Base-by-base conservation (phyloP, 2,797 vertebrate species). In the Hemibagrus guttatus region DNA sequence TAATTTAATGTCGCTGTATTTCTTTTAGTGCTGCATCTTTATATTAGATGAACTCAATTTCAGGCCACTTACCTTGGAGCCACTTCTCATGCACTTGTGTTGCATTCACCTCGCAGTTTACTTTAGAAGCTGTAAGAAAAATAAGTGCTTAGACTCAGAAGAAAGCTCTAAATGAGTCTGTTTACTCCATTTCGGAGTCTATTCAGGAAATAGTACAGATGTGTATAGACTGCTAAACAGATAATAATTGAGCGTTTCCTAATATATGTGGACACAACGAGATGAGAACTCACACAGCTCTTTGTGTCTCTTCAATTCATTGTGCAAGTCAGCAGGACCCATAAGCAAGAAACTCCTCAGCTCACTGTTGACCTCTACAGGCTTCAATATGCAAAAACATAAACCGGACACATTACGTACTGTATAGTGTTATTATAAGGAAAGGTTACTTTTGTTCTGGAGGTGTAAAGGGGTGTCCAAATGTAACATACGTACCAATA, bases 331-430 rank as follows among this genome's bases (percentile, higher is more conserved):
- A 82, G 89, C 49, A 52, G 93, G 68, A 0, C 76, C 86, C 78
- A 80, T 85, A 26, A 69, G 0, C 89, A 93, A 83, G 83, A 95
- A 88, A 66, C 88, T 94, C 90, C 91, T 95, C 93, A 97, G 96
- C 96, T 98, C 96, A 94, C 93, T 96, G 91, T 94, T 97, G 97
- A 96, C 95, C 95, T 96, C 96, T 95, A 96, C 94, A 96, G 97
- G 95, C 97, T 97, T 90, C 85, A 91, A 66, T 94, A 93, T 95
- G 63, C 90, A 87, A 91, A 75, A 0, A 85, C 13, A 68, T 39
- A 69, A 54, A 69, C 39, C 42, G 59, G n/a, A 72, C 54, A 72
- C 12, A 52, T 52, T 63, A 28, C 23, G 46, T 52, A 28, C 46
- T 7, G 46, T 49, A 49, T 49, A 9, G 1, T n/a, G 9, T 61